Conservation (phyloP, 1,140 invertebrate genomes). For the Rhopalosiphum maidis region DNA sequence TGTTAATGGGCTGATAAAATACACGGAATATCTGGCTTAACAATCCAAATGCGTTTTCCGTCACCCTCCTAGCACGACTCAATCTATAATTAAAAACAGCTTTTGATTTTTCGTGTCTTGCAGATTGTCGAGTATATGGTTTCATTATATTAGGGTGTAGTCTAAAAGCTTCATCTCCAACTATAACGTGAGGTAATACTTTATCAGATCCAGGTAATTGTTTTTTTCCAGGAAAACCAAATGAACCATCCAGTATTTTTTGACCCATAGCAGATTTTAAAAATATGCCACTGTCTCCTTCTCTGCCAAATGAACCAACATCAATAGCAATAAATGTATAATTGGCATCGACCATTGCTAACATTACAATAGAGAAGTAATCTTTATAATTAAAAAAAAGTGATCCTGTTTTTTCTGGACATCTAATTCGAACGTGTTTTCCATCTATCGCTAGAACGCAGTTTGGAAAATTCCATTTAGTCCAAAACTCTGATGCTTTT, state of each 20-base stretch:
- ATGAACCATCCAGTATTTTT: slow-evolving; percentile 57
- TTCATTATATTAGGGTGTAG: slow-evolving; percentile 62
- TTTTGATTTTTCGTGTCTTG: too few relatives aligned
- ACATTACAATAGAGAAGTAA: too few relatives aligned
- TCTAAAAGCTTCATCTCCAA: slow-evolving; percentile 64
- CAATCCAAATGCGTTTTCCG: slow-evolving; percentile 60
- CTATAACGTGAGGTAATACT: slow-evolving; percentile 60
- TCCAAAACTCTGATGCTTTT: slow-evolving; percentile 59
- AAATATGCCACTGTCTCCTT: slow-evolving; percentile 61
- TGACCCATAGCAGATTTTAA: slow-evolving; percentile 46
- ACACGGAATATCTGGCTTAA: slow-evolving; percentile 52
- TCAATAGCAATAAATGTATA: too few relatives aligned
- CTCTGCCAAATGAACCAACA: too few relatives aligned
- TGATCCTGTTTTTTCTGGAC: not conserved
- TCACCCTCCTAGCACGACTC: too few relatives aligned
- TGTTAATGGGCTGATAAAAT: slow-evolving; percentile 57
- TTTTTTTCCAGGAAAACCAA: slow-evolving; percentile 55
- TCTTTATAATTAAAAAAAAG: too few relatives aligned
- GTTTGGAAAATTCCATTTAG: slow-evolving; percentile 61
- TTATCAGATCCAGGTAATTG: slow-evolving; percentile 60
- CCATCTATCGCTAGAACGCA: slow-evolving; percentile 61
- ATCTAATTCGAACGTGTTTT: slow-evolving; percentile 59
- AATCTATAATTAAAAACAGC: too few relatives aligned
- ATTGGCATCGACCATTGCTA: too few relatives aligned
- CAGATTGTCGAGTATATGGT: slow-evolving; percentile 46